Base-by-base conservation (phyloP, 1,140 invertebrate species). In the Calosoma granatense region DNA sequence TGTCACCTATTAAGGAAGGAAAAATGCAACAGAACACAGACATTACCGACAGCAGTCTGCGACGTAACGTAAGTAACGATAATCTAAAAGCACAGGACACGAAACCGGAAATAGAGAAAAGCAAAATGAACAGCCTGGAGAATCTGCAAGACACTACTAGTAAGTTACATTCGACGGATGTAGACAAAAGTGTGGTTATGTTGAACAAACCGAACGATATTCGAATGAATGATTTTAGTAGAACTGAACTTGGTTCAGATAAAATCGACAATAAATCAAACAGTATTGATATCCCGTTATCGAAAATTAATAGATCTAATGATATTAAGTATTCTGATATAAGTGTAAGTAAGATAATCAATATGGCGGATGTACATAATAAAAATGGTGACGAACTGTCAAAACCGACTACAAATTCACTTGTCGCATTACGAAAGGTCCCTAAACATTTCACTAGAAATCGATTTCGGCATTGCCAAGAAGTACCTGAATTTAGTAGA, bases 381-480 rank as follows among this genome's bases (percentile, higher is more conserved):
- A 47, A 47, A 47, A 47, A 47, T 47, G 6, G 6, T 3, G 41
- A 17, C 17, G 41, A 47, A 6, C 26, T 14, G 4, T n/a, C n/a
- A n/a, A n/a, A n/a, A n/a, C n/a, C n/a, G n/a, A 30, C 26, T 11
- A 47, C 6, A 17, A 47, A 47, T 17, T 11, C 41, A 11, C 4
- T 47, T 12, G 41, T 47, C 9, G 9, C 9, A 11, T 60, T 69
- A 53, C 56, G 66, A 20, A 65, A 64, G 39, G 66, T 67, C 12
- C 69, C 67, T n/a, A 69, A 69, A 56, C 69, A 69, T 58, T 69
- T 70, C 53, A 69, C 66, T 1, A 57, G 69, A 47, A 70, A 70
- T 57, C 62, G 65, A 2, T 58, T 63, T 23, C 51, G 56, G 30
- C 59, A 56, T 43, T 47, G 41, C 15, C 41, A 47, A 47, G 9